phyloP scores from a whole-genome alignment of 2,888 invertebrate species.

The Tipula confusa region DNA sequence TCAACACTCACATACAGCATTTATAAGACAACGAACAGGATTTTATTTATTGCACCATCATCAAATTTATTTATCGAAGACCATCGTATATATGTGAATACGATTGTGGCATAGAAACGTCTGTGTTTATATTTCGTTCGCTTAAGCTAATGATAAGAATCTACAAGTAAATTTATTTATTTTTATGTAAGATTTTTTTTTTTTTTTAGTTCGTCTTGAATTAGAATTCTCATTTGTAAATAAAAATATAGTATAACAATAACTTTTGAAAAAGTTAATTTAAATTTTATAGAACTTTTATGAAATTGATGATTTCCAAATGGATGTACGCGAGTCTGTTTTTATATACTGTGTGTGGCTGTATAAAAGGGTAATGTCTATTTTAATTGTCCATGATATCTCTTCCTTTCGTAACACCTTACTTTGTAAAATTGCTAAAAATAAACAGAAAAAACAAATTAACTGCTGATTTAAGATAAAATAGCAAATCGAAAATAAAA shows the following conservation, averaged over 20 bases:
- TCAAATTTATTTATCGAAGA: neutral
- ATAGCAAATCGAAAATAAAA: neutral
- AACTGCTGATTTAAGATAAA: neutral
- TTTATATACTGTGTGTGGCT: neutral
- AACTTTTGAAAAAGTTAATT: neutral
- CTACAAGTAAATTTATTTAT: conserved; percentile 5
- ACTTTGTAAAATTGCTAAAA: too few relatives aligned
- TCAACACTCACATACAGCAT: neutral
- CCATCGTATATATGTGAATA: neutral
- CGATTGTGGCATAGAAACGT: neutral
- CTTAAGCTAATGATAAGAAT: neutral
- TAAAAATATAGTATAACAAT: neutral
- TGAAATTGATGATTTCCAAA: neutral
- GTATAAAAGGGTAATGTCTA: neutral
- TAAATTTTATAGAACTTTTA: neutral
- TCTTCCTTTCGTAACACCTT: neutral
- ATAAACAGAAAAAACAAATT: neutral
- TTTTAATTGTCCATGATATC: neutral
- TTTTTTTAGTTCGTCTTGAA: neutral
- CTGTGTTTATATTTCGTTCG: neutral
- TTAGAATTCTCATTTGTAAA: neutral
- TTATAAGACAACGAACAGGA: conserved; percentile 7
- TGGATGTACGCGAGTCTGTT: too few relatives aligned
- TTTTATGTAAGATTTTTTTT: neutral
- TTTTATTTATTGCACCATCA: conserved; percentile 25